Evolutionary conservation across 2,888 invertebrate genomes (phyloP), one percentile per base, ranked within the genome.

Genomic region (Acrobasis consociella): DNA sequence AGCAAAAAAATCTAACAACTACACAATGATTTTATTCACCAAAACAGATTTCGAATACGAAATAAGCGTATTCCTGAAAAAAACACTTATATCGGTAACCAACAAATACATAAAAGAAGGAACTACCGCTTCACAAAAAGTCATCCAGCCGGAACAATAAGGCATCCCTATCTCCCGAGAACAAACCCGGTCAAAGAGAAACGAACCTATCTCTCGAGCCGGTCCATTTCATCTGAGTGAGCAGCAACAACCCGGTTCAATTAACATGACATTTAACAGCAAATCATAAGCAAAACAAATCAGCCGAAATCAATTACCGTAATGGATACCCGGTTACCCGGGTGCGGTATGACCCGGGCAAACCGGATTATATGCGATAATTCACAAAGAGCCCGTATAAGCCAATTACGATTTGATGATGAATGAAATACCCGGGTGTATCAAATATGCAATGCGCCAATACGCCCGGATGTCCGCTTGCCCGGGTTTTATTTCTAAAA

Each of bases 351-450:
- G 52, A 58, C 56, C 62, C 58, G 62, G 42, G 9, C 50, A 50
- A 63, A 60, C 38, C 59, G 56, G 61, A 55, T 61, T 55, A 55
- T 16, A 51, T 55, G 10, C 46, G 52, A 50, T 52, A 53, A 59
- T 49, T 58, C 38, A 55, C 60, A 64, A 60, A 64, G 63, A 50
- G 56, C 31, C 56, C 15, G 50, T 52, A 49, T 58, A 52, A 60
- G 39, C 49, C 56, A 64, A 64, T 64, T 64, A 60, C 31, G 56
- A 56, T 60, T 61, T 46, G 61, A 61, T 53, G 53, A 46, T 53
- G 42, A 61, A 52, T 46, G 52, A 46, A 61, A 53, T 52, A 9
- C n/a, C 53, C 61, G n/a, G 46, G 55, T 49, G 49, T 49, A 62
- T 62, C 49, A 62, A 62, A 62, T 62, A 62, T 62, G 55, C 62